These are phyloP conservation scores for Antennarius striatus DNA, from an alignment of 2,113 vertebrate genomes.

Conservation along the genomic window DNA sequence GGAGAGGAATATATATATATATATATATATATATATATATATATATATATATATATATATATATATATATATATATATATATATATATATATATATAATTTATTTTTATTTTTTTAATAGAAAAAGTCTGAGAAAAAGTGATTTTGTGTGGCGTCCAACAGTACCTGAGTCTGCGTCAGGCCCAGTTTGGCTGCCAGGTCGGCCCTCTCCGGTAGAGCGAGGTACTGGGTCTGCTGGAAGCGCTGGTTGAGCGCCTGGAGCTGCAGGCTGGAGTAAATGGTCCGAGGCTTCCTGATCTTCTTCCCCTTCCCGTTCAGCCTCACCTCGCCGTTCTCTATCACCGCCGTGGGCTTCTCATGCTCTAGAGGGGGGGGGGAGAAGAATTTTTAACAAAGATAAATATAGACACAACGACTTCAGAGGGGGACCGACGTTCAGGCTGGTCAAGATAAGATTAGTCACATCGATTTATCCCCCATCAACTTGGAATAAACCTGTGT, in stretches of 20 bases:
- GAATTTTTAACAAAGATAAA: neutral
- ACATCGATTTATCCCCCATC: too few species aligned
- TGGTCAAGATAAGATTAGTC: too few species aligned
- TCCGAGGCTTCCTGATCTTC: conserved; percentile 91
- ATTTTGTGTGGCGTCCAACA: too few species aligned
- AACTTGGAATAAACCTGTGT: too few species aligned
- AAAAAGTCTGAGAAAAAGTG: too few species aligned
- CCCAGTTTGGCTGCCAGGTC: conserved; percentile 90
- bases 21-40: too few species aligned
- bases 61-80: too few species aligned
- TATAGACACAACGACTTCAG: neutral
- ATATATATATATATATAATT: too few species aligned
- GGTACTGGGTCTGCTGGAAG: conserved; percentile 94
- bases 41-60: too few species aligned
- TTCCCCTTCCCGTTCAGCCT: conserved; percentile 82
- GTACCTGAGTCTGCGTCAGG: conserved; percentile 93
- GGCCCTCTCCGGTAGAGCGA: conserved; percentile 89
- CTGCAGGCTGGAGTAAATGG: conserved; percentile 92
- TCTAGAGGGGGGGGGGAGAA: conserved; percentile 63
- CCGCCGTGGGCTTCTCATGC: conserved; percentile 76
- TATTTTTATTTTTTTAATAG: too few species aligned
- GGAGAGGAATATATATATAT: too few species aligned
- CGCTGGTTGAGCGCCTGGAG: conserved; percentile 91
- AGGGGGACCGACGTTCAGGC: neutral
- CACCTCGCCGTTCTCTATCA: conserved; percentile 80